Base-by-base conservation (phyloP, 92 coral and sea anemone genomes). In the Porites cylindrica region DNA sequence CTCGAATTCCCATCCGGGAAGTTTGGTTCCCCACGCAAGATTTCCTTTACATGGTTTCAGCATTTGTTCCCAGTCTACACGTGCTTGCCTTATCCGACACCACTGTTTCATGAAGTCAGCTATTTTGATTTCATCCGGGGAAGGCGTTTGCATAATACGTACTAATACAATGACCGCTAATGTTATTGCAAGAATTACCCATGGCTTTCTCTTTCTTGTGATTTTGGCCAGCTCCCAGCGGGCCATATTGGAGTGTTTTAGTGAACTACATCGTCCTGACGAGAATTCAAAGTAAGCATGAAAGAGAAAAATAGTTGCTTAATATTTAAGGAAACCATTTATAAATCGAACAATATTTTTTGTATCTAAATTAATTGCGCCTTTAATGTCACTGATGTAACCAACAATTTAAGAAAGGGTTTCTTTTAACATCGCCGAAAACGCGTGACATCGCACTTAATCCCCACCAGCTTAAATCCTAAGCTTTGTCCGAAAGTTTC, bases 21-120 rank as follows among this genome's bases (percentile, higher is more conserved):
- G 82, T 64, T 79, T 72, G 72, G 71, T 21, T 52, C 89, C 91
- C 99, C 99, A 96, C 16, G 64, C 70, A 6, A 92, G 86, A 51
- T 75, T 76, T n/a, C 92, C 96, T 58, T 77, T 72, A 72, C 99
- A 96, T n/a, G 99, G 98, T 53, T 82, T 82, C 62, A 96, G 79
- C 43, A 96, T 75, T 88, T 83, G 93, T 89, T 96, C 86, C 98
- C 98, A 96, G 89, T 96, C 95, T 62, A 94, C 91, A 29, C 98
- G 90, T 53, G 86, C 86, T 67, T 60, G 77, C 85, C 96, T 91
- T 63, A 94, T 56, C 32, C 96, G 96, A 63, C 97, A 94, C 98
- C 98, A 96, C 85, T 94, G 87, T 70, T 83, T 91, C 86, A 82
- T 79, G 67, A 96, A 94, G 76, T 89, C 93, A 61, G 62, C 50